Base-by-base conservation (phyloP, 2,797 vertebrate species). In the Phalanger gymnotis region DNA sequence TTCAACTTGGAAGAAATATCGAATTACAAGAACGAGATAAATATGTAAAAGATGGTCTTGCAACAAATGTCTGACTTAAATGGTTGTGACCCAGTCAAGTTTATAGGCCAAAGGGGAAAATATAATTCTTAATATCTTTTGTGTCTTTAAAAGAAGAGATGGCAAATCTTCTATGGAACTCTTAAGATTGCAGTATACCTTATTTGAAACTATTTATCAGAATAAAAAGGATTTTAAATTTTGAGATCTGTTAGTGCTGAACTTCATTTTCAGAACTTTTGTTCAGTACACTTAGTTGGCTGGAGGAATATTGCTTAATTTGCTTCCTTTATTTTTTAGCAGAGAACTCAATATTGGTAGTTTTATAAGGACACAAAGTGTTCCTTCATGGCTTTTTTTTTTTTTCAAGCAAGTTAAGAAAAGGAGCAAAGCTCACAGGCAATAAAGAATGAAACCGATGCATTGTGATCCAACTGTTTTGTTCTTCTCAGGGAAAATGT, bases 21-120 rank as follows among this genome's bases (percentile, higher is more conserved):
- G 92, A 55, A 54, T 89, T 93, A 96, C 87, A 95, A 90, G 97
- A 93, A 73, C 97, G 91, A 95, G 96, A 95, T 66, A 91, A 95
- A 54, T 25, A 81, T 47, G 11, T 3, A 51, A 51, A 87, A 87
- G 47, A 87, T 12, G 28, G 22, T 27, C 9, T 87, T 51, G 40
- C 40, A 87, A 87, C 40, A 47, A 87, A 22, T 81, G 4, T 81
- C 22, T 22, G 6, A 73, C 19, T 81, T 81, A 73, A n/a, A 22
- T 81, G n/a, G 5, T 73, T 66, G 34, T n/a, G 34, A 66, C 34
- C 34, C 3, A 66, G 61, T n/a, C 66, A 87, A 25, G 22, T 87
- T 87, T 51, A 81, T 81, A 40, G 19, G 31, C 73, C n/a, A 81
- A 81, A 19, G 31, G 73, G 40, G 22, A 3, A 4, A 11, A 27